Evolutionary conservation across 2,888 invertebrate genomes (phyloP).

Genomic region (Helleia helle): DNA sequence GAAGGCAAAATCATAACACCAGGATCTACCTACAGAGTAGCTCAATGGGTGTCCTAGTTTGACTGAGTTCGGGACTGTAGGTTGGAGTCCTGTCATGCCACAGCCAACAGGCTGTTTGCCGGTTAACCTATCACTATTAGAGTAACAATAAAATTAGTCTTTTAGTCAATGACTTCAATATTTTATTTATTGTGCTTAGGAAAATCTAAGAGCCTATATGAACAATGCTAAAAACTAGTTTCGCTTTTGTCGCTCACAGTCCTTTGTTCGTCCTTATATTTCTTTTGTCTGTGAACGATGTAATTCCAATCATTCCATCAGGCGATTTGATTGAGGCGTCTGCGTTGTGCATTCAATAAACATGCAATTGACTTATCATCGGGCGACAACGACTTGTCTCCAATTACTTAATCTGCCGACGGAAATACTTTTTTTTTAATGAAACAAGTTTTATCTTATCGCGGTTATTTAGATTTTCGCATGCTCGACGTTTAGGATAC

Average conservation of each 20-base stretch:
- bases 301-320: conserved; percentile 5
- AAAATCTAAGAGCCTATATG: neutral
- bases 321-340: neutral
- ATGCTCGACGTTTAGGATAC: too few relatives aligned
- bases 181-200: neutral
- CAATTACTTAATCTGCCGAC: neutral
- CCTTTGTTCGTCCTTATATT: neutral
- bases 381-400: neutral
- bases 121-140: too few relatives aligned
- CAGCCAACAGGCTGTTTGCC: too few relatives aligned
- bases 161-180: too few relatives aligned
- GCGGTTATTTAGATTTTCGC: too few relatives aligned
- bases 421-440: neutral
- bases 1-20: too few relatives aligned
- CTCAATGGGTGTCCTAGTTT: too few relatives aligned
- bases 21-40: too few relatives aligned
- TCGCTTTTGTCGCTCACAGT: neutral
- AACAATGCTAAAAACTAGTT: neutral
- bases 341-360: conserved; percentile 6
- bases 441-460: too few relatives aligned
- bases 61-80: too few relatives aligned
- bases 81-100: too few relatives aligned
- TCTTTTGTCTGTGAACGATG: conserved; percentile 5
- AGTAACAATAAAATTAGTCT: too few relatives aligned
- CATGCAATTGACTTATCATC: conserved; percentile 1